Evolutionary conservation across 2,888 invertebrate species (phyloP).

Genomic region (Epinotia nisella): DNA sequence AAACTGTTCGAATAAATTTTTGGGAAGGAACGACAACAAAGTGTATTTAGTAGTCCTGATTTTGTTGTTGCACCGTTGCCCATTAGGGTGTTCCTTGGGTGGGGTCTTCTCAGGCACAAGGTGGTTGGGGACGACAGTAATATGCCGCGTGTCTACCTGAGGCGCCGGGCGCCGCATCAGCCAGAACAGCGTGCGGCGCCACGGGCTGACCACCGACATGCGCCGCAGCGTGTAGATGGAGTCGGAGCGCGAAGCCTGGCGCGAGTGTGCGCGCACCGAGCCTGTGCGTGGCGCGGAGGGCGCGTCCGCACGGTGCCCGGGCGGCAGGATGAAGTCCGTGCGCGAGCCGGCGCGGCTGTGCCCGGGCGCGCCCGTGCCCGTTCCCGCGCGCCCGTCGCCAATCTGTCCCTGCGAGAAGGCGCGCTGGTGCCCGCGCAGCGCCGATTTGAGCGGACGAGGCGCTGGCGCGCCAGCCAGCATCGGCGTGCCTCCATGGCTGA

Average conservation of each 20-base stretch:
- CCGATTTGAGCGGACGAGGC: conserved; percentile 89
- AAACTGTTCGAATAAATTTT: conserved; percentile 98
- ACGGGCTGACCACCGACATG: conserved; percentile 88
- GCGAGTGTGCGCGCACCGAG: conserved; percentile 85
- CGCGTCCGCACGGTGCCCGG: conserved; percentile 90
- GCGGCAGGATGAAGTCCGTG: conserved; percentile 95
- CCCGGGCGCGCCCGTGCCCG: conserved; percentile 76
- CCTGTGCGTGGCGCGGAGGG: conserved; percentile 77
- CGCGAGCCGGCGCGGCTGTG: conserved; percentile 93
- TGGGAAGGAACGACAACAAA: conserved; percentile 95
- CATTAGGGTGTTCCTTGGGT: conserved; percentile 92
- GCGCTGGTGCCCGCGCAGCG: conserved; percentile 90
- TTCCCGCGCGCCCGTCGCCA: conserved; percentile 83
- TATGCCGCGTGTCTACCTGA: conserved; percentile 87
- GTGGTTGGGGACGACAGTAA: conserved; percentile 93
- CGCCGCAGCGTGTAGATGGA: conserved; percentile 95
- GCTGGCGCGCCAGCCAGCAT: conserved; percentile 77
- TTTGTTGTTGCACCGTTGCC: conserved; percentile 91
- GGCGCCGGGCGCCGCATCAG: conserved; percentile 86
- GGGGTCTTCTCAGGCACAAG: conserved; percentile 92
- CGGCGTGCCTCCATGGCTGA: conserved; percentile 92
- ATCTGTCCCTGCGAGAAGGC: conserved; percentile 96
- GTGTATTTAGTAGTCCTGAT: conserved; percentile 98
- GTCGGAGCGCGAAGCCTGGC: conserved; percentile 95
- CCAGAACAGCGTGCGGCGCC: conserved; percentile 87